Conservation (phyloP, 1,140 invertebrate species). For the Agrypnia vestita region DNA sequence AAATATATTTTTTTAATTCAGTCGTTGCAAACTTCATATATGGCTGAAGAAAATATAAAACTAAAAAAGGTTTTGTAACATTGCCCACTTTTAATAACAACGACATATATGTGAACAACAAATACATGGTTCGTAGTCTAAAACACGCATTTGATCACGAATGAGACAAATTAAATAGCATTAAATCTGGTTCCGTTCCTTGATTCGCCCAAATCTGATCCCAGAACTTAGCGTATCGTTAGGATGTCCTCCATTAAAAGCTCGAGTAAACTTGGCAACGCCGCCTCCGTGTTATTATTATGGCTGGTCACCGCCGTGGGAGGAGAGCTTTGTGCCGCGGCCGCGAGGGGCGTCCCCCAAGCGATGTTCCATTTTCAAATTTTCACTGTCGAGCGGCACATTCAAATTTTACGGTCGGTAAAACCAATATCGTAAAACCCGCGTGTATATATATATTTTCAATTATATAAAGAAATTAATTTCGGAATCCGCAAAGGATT, state of each 20-base stretch:
- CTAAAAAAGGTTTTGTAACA: no score
- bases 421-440: neutral
- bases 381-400: neutral
- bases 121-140: no score
- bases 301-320: conserved; percentile 2
- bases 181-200: neutral
- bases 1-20: no score
- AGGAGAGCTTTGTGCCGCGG: conserved; percentile 18
- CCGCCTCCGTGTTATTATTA: conserved; percentile 1
- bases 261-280: conserved; percentile 24
- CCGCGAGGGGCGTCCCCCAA: neutral
- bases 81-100: no score
- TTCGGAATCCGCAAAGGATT: no score
- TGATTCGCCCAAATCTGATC: neutral
- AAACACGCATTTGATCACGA: no score
- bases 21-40: no score
- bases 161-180: neutral
- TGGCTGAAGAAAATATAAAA: no score
- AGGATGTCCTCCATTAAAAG: conserved; percentile 4
- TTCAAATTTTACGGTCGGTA: conserved; percentile 15
- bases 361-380: conserved; percentile 17
- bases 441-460: no score
- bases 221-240: neutral
- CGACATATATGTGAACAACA: no score
- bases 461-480: no score